phyloP scores from a whole-genome alignment of 2,113 vertebrate genomes.

The Lepus americanus region DNA sequence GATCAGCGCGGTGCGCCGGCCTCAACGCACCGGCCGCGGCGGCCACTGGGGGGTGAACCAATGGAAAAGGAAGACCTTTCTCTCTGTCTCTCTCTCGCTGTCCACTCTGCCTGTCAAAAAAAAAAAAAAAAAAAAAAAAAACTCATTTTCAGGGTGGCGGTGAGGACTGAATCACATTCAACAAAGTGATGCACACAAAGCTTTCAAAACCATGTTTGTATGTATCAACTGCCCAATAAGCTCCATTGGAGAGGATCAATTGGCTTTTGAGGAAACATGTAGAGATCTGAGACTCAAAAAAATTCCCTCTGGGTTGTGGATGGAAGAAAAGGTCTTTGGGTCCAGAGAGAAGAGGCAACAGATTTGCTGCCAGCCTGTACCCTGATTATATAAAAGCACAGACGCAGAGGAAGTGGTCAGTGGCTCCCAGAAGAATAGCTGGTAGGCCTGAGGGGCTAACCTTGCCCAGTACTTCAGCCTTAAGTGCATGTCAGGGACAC shows the following conservation, averaged over 20 bases:
- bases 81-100: too few relatives aligned
- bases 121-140: too few relatives aligned
- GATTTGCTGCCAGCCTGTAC: not conserved
- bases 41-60: too few relatives aligned
- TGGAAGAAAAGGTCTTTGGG: not conserved
- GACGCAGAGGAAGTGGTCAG: not conserved
- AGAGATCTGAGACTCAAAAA: slow-evolving; percentile 23
- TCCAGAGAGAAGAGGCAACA: not conserved
- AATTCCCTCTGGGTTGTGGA: not conserved
- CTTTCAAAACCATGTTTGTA: not conserved
- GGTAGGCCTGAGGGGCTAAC: not conserved
- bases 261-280: not conserved
- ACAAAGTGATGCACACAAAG: not conserved
- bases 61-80: too few relatives aligned
- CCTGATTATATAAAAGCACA: not conserved
- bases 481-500: not conserved
- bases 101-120: too few relatives aligned
- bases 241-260: not conserved
- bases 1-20: too few relatives aligned
- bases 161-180: not conserved
- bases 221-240: not conserved
- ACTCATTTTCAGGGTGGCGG: not conserved
- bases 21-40: too few relatives aligned
- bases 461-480: not conserved
- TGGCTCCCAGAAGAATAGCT: not conserved